Percentiles rank a stretch among this genome's conserved stretches.
These are phyloP conservation scores for Metopia argyrocephala DNA, from an alignment of 2,888 invertebrate genomes.

Conservation along the genomic window DNA sequence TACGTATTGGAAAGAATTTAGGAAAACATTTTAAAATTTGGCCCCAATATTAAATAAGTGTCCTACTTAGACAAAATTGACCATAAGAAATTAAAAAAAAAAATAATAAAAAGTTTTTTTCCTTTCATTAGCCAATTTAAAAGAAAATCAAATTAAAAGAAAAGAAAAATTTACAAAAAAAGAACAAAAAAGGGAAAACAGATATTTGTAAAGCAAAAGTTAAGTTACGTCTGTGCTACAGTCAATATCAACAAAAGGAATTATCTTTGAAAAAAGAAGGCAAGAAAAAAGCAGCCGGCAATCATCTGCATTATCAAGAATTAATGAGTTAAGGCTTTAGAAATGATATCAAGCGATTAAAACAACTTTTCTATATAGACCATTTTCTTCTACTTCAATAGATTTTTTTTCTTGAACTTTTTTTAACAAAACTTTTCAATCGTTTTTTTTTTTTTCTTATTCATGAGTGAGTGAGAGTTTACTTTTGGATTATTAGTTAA, in stretches of 20 bases:
- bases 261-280: constrained; percentile 25
- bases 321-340: constrained; percentile 61
- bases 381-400: background rate
- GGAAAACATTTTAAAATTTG: too few species aligned
- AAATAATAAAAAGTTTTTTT: background rate
- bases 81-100: background rate
- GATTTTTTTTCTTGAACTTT: constrained; percentile 12
- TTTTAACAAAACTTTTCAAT: constrained; percentile 41
- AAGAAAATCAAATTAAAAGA: background rate
- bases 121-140: background rate
- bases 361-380: constrained; percentile 39
- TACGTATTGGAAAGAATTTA: too few species aligned
- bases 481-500: constrained; percentile 60
- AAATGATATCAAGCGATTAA: constrained; percentile 55
- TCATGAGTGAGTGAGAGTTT: constrained; percentile 26
- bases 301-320: constrained; percentile 63
- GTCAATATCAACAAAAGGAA: constrained; percentile 36
- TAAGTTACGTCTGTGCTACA: constrained; percentile 20
- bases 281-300: constrained; percentile 50
- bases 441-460: background rate
- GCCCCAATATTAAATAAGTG: background rate
- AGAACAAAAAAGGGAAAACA: constrained; percentile 3
- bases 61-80: background rate
- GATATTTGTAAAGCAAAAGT: constrained; percentile 5
- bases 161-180: background rate